phyloP scores from a whole-genome alignment of 2,113 vertebrate species.

The Epinephelus cyanopodus region DNA sequence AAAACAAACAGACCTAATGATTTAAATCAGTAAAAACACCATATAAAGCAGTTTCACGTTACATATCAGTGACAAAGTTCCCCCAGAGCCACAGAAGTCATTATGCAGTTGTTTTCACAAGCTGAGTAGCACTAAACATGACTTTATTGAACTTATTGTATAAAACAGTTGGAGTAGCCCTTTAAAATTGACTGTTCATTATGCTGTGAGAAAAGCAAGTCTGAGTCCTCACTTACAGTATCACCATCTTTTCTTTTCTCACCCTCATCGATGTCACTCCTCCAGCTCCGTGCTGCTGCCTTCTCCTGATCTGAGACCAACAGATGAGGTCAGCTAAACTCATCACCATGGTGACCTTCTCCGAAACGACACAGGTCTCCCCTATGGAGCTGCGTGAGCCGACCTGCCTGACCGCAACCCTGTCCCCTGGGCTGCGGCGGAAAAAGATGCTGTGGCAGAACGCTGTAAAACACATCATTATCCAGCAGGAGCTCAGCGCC shows the following conservation, averaged over 20 bases:
- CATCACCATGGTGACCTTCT: conserved; percentile 78
- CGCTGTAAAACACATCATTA: conserved; percentile 83
- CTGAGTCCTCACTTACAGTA: neutral
- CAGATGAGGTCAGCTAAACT: conserved; percentile 42
- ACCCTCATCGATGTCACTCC: no score
- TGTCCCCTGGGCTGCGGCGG: conserved; percentile 77
- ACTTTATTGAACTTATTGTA: neutral
- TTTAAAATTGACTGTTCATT: neutral
- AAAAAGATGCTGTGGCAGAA: conserved; percentile 85
- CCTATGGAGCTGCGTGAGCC: conserved; percentile 67
- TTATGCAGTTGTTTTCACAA: neutral
- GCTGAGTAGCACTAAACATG: neutral
- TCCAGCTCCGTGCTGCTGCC: conserved; percentile 18
- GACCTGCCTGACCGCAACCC: conserved; percentile 26
- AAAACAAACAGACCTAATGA: no score
- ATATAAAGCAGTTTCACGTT: no score
- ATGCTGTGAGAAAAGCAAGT: neutral
- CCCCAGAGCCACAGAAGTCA: neutral
- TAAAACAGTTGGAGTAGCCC: neutral
- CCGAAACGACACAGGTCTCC: conserved; percentile 60
- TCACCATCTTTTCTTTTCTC: neutral
- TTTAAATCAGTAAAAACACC: no score
- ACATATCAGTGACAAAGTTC: neutral
- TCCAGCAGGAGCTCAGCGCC: conserved; percentile 74
- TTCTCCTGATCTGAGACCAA: conserved; percentile 55